Evolutionary conservation across 2,113 vertebrate species (phyloP).

Genomic region (Hemichromis elongatus): DNA sequence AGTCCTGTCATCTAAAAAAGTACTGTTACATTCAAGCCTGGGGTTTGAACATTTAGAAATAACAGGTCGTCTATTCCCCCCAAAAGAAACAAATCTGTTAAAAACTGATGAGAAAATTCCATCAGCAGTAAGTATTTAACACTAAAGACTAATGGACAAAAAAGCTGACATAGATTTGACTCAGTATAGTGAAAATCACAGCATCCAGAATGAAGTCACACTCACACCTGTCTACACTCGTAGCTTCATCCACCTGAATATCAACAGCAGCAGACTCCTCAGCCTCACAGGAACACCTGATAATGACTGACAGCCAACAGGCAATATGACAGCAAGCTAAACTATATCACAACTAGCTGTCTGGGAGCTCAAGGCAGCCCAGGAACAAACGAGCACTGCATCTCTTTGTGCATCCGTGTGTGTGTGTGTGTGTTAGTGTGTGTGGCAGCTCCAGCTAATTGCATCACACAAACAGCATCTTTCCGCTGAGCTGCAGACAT

Average conservation of each 20-base stretch:
- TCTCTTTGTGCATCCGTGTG: not conserved
- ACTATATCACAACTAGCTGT: not conserved
- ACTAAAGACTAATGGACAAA: no score
- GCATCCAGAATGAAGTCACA: not conserved
- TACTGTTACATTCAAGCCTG: not conserved
- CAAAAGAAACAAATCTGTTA: not conserved
- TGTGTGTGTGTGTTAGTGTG: conserved; percentile 1
- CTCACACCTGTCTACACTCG: not conserved
- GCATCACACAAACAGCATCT: not conserved
- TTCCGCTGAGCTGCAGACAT: not conserved
- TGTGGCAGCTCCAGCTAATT: not conserved
- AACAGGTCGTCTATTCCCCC: not conserved
- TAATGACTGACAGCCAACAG: conserved; percentile 18
- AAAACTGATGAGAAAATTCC: not conserved
- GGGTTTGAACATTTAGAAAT: not conserved
- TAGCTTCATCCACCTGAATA: not conserved
- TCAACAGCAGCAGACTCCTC: not conserved
- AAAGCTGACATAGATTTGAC: not conserved
- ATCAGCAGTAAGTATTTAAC: not conserved
- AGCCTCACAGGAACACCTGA: not conserved
- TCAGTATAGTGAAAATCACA: not conserved
- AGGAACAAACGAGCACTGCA: not conserved
- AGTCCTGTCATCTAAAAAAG: not conserved
- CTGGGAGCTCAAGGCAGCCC: not conserved
- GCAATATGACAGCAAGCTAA: not conserved